These are phyloP conservation scores for Hyppa rectilinea DNA, from an alignment of 2,888 invertebrate species.

Conservation along the genomic window DNA sequence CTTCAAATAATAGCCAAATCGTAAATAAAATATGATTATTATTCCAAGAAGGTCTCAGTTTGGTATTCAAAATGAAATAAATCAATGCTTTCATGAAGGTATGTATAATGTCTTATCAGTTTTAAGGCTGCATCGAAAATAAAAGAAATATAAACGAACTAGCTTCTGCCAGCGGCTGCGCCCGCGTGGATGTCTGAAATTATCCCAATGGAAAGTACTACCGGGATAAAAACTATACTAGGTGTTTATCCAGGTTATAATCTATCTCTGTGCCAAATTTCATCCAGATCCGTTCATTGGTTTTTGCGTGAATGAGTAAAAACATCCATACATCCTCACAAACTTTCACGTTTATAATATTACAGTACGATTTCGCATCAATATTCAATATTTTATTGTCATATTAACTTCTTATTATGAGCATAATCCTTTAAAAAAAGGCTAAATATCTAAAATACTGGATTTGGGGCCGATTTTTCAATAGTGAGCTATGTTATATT, in stretches of 20 bases:
- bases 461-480: background rate
- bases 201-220: too few relatives aligned
- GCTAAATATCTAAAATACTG: conserved; percentile 4
- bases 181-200: too few relatives aligned
- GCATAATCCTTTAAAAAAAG: background rate
- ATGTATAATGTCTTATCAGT: background rate
- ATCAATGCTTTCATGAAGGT: conserved; percentile 7
- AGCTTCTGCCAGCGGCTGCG: too few relatives aligned
- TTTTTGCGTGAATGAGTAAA: too few relatives aligned
- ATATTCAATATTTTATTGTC: background rate
- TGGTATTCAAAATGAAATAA: conserved; percentile 41
- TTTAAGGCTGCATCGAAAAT: conserved; percentile 13
- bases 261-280: too few relatives aligned
- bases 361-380: too few relatives aligned
- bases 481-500: too few relatives aligned
- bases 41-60: conserved; percentile 35
- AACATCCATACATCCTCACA: too few relatives aligned
- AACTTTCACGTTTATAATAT: too few relatives aligned
- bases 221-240: too few relatives aligned
- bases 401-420: background rate
- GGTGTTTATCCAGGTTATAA: too few relatives aligned
- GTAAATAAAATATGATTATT: conserved; percentile 14
- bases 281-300: too few relatives aligned
- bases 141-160: conserved; percentile 10
- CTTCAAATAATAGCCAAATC: conserved; percentile 16